A percentile compares a stretch with the other conserved stretches of the same genome.
These are phyloP conservation scores for Hippocampus abdominalis DNA, from an alignment of 2,113 vertebrate genomes.

Conservation along the genomic window DNA sequence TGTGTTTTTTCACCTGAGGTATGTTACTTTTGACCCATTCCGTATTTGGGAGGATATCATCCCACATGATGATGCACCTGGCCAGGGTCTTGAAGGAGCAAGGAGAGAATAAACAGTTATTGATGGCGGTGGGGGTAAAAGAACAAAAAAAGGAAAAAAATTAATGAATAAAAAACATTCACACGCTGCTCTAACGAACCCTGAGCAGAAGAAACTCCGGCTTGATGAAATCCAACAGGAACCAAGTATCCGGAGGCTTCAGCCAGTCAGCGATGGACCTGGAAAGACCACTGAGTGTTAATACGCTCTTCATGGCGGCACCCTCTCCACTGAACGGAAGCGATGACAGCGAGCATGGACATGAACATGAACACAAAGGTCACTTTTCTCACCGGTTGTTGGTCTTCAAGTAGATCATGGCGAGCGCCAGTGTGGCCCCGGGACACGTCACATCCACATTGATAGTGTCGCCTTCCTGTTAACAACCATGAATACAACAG, in stretches of 20 bases:
- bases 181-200: slow-evolving; percentile 69
- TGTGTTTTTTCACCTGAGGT: slow-evolving; percentile 80
- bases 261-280: slow-evolving; percentile 98
- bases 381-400: slow-evolving; percentile 82
- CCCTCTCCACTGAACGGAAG: slow-evolving; percentile 9
- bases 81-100: slow-evolving; percentile 81
- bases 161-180: not conserved
- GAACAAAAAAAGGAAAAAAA: no score
- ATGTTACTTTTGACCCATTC: slow-evolving; percentile 97
- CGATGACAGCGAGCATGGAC: no score
- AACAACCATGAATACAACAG: not conserved
- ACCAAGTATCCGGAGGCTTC: slow-evolving; percentile 95
- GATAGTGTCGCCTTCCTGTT: slow-evolving; percentile 94
- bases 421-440: slow-evolving; percentile 91
- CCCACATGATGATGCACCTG: slow-evolving; percentile 95
- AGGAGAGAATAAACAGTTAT: not conserved
- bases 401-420: slow-evolving; percentile 99
- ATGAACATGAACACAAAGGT: not conserved
- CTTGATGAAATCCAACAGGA: slow-evolving; percentile 94
- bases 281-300: slow-evolving; percentile 44
- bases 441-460: slow-evolving; percentile 97
- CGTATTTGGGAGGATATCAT: slow-evolving; percentile 90
- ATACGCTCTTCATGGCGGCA: slow-evolving; percentile 26
- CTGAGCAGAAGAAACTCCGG: slow-evolving; percentile 94
- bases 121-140: not conserved